These are phyloP conservation scores for Apamea epomidion DNA, from an alignment of 2,888 invertebrate genomes.

Conservation along the genomic window DNA sequence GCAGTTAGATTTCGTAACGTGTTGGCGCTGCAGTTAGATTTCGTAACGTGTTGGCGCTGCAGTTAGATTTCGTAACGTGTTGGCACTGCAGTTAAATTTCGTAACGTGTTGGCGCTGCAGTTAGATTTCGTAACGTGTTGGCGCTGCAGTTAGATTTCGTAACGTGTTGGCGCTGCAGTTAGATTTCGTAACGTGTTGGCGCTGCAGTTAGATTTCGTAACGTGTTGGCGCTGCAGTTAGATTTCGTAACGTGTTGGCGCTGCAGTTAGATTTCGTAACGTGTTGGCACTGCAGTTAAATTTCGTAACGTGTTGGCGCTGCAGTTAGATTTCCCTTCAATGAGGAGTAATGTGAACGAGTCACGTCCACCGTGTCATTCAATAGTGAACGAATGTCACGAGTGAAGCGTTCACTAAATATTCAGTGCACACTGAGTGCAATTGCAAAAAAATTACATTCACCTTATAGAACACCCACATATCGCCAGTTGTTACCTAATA, in stretches of 20 bases:
- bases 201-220: not conserved
- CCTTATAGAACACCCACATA: not conserved
- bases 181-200: not conserved
- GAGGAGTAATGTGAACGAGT: not conserved
- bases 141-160: not conserved
- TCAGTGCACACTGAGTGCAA: not conserved
- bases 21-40: not conserved
- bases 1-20: not conserved
- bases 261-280: not conserved
- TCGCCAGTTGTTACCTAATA: not conserved
- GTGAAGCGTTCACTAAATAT: not conserved
- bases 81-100: not conserved
- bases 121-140: not conserved
- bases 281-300: not conserved
- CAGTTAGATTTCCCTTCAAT: constrained; percentile 3
- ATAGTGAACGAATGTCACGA: not conserved
- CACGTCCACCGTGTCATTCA: not conserved
- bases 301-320: not conserved
- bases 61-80: not conserved
- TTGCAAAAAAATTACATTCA: not conserved
- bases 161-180: not conserved
- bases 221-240: not conserved
- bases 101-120: no score
- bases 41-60: not conserved
- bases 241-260: not conserved